Evolutionary conservation across 2,113 vertebrate species (phyloP).

Genomic region (Ceuthmochares aereus): DNA sequence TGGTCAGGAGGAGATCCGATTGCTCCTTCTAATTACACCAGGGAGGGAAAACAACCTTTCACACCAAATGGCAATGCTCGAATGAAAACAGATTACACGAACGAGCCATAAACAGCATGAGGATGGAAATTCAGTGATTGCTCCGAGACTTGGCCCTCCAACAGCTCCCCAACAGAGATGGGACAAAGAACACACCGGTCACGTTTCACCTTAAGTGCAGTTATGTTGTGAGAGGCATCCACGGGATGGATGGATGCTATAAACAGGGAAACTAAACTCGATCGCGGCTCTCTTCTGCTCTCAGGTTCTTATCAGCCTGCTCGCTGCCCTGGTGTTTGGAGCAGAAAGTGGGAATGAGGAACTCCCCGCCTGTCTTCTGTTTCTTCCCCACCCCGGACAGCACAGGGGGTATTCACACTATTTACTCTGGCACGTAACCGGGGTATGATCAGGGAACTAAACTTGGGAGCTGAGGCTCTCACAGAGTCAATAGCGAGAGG

Average conservation of each 20-base stretch:
- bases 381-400: neutral
- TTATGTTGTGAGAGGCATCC: neutral
- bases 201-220: neutral
- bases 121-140: neutral
- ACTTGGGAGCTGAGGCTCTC: constrained; percentile 25
- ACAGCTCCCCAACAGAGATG: neutral
- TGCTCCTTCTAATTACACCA: neutral
- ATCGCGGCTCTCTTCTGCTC: neutral
- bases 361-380: neutral
- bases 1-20: neutral
- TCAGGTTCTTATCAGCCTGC: rapidly evolving
- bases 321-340: neutral
- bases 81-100: neutral
- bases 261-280: neutral
- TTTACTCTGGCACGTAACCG: neutral
- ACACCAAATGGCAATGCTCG: neutral
- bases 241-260: neutral
- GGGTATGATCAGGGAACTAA: constrained; percentile 4
- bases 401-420: neutral
- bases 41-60: neutral
- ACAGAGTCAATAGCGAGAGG: neutral
- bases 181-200: neutral
- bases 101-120: rapidly evolving
- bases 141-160: rapidly evolving
- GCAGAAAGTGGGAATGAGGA: rapidly evolving